These are phyloP conservation scores for Saccopteryx bilineata DNA, from an alignment of 2,113 vertebrate species.

Conservation along the genomic window DNA sequence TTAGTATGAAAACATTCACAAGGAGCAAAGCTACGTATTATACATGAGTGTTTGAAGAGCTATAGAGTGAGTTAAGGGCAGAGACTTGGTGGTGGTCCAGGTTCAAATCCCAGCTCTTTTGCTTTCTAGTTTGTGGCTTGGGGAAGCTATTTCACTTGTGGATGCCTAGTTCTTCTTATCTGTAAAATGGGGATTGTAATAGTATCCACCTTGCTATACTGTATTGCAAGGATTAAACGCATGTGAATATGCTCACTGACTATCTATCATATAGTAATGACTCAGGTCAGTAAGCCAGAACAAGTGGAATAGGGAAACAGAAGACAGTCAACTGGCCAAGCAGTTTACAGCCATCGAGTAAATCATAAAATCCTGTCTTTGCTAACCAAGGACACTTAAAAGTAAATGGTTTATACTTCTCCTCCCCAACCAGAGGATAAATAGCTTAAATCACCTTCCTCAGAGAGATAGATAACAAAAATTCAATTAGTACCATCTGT, in stretches of 20 bases:
- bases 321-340: neutral
- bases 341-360: neutral
- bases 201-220: neutral
- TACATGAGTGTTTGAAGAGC: neutral
- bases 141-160: neutral
- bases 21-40: neutral
- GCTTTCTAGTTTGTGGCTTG: neutral
- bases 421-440: neutral
- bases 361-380: neutral
- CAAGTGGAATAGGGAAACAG: too few species aligned
- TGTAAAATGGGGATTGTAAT: neutral
- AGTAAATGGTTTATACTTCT: neutral
- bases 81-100: neutral
- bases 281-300: too few species aligned
- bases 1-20: neutral
- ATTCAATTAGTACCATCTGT: neutral
- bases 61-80: neutral
- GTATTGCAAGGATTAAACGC: neutral
- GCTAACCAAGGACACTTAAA: too few species aligned
- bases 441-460: neutral
- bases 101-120: conserved; percentile 5
- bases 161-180: neutral
- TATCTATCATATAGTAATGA: neutral
- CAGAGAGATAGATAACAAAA: neutral
- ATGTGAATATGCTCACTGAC: neutral